Percentiles rank a stretch among this genome's conserved stretches.
These are phyloP conservation scores for Athene noctua DNA, from an alignment of 2,113 vertebrate species.

Conservation along the genomic window DNA sequence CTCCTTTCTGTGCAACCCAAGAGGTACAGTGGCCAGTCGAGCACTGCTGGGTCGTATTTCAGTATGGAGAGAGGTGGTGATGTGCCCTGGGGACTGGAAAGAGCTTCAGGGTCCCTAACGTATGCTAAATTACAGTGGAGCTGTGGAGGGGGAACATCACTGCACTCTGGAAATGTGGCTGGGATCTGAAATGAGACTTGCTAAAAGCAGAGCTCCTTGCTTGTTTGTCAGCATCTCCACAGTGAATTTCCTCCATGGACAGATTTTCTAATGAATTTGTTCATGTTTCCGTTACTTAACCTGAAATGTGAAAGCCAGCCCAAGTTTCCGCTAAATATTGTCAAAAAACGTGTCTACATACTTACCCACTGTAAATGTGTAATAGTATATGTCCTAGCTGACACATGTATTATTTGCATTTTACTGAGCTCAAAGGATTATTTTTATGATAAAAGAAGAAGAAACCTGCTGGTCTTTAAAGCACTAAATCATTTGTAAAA, in stretches of 20 bases:
- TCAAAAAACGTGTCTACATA: neutral
- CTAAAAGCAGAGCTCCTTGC: neutral
- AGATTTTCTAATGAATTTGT: neutral
- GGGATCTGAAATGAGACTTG: neutral
- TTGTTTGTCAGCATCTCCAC: neutral
- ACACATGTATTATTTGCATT: neutral
- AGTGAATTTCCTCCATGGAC: neutral
- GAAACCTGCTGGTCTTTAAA: neutral
- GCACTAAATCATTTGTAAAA: neutral
- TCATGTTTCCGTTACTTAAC: neutral
- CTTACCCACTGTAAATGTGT: neutral
- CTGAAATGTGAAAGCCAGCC: neutral
- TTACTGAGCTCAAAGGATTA: neutral
- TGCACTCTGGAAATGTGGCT: neutral
- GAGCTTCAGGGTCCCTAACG: neutral
- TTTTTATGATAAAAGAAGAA: neutral
- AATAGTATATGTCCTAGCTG: neutral
- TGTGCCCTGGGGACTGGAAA: neutral
- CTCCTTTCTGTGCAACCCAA: neutral
- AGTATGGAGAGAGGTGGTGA: neutral
- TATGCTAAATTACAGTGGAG: neutral
- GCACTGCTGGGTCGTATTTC: neutral
- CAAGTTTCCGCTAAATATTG: neutral
- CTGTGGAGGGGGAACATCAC: neutral
- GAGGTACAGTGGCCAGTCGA: fast-evolving